These are phyloP conservation scores for Abrostola tripartita DNA, from an alignment of 2,888 invertebrate genomes.

Conservation along the genomic window DNA sequence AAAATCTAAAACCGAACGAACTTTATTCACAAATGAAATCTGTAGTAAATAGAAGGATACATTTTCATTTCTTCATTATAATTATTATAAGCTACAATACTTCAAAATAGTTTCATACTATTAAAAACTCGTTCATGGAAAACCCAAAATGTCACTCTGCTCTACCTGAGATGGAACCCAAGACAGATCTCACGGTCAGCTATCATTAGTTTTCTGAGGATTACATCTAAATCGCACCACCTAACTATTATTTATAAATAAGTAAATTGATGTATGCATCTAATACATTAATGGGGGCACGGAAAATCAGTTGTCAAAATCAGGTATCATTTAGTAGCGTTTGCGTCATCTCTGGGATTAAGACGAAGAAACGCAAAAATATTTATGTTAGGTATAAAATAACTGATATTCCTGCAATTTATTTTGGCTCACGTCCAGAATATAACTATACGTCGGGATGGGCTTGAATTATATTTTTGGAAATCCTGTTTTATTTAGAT, in stretches of 20 bases:
- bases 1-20: no score
- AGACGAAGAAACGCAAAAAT: slow-evolving; percentile 24
- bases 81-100: no score
- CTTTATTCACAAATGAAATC: no score
- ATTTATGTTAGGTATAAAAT: slow-evolving; percentile 15
- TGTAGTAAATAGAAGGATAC: no score
- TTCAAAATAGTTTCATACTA: no score
- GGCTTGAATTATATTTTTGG: slow-evolving; percentile 69
- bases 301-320: not conserved
- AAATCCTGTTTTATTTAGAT: slow-evolving; percentile 59
- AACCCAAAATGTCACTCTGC: no score
- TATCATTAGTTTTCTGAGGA: no score
- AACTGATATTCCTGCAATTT: slow-evolving; percentile 47
- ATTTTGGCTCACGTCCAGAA: slow-evolving; percentile 68
- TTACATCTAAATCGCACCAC: no score
- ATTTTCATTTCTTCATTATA: no score
- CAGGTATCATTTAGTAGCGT: slow-evolving; percentile 3
- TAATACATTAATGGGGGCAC: slow-evolving; percentile 1
- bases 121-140: no score
- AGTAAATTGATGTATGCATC: not conserved
- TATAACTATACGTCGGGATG: slow-evolving; percentile 56
- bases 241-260: not conserved
- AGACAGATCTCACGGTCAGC: no score
- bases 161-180: no score
- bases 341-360: slow-evolving; percentile 11